Percentiles rank a stretch among this genome's conserved stretches.
phyloP scores from a whole-genome alignment of 2,888 invertebrate species.

The Aphodius granarius region DNA sequence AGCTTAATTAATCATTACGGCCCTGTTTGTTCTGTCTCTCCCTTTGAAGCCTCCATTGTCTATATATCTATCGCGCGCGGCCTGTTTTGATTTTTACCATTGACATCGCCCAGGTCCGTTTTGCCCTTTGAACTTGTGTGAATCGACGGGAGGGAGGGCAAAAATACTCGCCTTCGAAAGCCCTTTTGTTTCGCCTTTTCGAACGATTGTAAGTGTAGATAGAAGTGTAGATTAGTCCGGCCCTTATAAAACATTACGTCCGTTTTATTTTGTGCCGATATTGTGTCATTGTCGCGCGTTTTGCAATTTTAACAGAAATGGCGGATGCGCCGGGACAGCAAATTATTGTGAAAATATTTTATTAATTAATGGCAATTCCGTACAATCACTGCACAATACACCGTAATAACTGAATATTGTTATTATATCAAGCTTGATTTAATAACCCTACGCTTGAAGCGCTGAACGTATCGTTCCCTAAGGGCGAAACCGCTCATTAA shows the following conservation, averaged over 20 bases:
- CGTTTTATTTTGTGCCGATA: too few relatives aligned
- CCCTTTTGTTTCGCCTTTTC: too few relatives aligned
- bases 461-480: background rate
- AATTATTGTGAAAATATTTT: too few relatives aligned
- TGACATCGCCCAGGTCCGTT: slow-evolving; percentile 1
- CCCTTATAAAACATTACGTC: too few relatives aligned
- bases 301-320: too few relatives aligned
- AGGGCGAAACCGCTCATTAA: background rate
- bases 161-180: too few relatives aligned
- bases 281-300: too few relatives aligned
- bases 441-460: background rate
- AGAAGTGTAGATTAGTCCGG: too few relatives aligned
- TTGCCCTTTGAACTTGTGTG: background rate
- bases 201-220: too few relatives aligned
- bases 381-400: background rate
- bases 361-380: too few relatives aligned
- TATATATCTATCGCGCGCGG: background rate
- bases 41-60: background rate
- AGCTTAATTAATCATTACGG: slow-evolving; percentile 7
- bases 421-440: background rate
- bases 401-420: background rate
- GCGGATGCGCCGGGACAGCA: too few relatives aligned
- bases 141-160: too few relatives aligned
- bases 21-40: background rate
- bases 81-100: slow-evolving; percentile 2